phyloP scores from a whole-genome alignment of 2,888 invertebrate species.

The Melieria picta region DNA sequence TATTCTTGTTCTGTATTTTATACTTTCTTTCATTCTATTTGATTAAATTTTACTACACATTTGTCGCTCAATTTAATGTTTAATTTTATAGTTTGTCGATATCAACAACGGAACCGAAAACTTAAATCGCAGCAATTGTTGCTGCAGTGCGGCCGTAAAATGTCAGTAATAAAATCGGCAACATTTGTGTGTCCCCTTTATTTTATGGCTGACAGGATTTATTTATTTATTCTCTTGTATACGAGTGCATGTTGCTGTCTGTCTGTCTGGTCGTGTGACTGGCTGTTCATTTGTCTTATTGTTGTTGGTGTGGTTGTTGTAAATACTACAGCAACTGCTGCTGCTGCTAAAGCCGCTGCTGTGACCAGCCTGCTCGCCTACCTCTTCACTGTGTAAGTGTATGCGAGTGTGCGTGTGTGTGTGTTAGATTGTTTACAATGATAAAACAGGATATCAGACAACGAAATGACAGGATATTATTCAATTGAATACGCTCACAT shows the following conservation, averaged over 20 bases:
- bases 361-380: too few species aligned
- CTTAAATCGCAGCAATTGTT: slow-evolving; percentile 29
- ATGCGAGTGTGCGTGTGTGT: too few species aligned
- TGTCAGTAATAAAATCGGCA: slow-evolving; percentile 12
- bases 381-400: too few species aligned
- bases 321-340: background rate
- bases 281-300: background rate
- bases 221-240: slow-evolving; percentile 26
- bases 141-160: slow-evolving; percentile 10
- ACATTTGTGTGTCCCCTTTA: slow-evolving; percentile 9
- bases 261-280: background rate
- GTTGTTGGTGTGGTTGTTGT: background rate
- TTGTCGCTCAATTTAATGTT: too few species aligned
- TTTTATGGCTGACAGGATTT: slow-evolving; percentile 20
- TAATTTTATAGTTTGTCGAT: too few species aligned
- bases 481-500: slow-evolving; percentile 61
- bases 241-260: slow-evolving; percentile 1
- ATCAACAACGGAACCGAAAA: too few species aligned
- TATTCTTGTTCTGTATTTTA: too few species aligned
- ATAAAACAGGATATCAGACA: slow-evolving; percentile 51
- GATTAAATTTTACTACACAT: too few species aligned
- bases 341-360: too few species aligned
- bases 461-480: slow-evolving; percentile 61
- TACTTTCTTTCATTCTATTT: too few species aligned
- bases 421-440: slow-evolving; percentile 50